phyloP scores from a whole-genome alignment of 2,113 vertebrate genomes.

The Bubalus kerabau region DNA sequence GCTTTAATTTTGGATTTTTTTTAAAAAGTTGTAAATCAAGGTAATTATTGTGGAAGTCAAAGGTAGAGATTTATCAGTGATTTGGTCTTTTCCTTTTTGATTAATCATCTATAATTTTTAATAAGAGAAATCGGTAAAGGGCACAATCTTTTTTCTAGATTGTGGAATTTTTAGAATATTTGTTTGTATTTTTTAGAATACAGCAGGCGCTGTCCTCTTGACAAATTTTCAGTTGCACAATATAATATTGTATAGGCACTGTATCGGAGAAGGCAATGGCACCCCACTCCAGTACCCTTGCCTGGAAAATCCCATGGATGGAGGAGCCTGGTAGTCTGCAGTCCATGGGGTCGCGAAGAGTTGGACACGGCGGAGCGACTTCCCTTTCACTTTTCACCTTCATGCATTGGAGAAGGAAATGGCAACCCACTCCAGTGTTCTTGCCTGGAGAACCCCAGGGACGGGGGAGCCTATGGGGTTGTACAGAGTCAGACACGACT shows the following conservation, averaged over 20 bases:
- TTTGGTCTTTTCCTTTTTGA: not conserved
- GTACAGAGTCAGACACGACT: no score
- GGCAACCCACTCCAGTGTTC: no score
- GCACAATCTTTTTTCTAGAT: not conserved
- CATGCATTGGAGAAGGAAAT: no score
- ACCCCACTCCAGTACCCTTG: no score
- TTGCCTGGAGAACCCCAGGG: no score
- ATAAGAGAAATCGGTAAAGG: not conserved
- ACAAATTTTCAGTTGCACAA: not conserved
- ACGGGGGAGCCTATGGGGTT: no score
- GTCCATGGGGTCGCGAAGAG: no score
- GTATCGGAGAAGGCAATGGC: not conserved
- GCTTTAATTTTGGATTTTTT: not conserved
- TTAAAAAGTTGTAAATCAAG: not conserved
- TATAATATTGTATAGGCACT: not conserved
- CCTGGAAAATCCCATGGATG: no score
- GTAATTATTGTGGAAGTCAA: not conserved
- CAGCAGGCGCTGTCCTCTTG: not conserved
- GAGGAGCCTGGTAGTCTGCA: no score
- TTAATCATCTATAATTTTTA: not conserved
- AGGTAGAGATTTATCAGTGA: not conserved
- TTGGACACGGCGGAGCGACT: no score
- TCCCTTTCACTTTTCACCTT: no score
- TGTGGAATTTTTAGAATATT: not conserved
- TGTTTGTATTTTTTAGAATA: not conserved